phyloP scores from a whole-genome alignment of 2,797 vertebrate genomes.

The Lithobates pipiens region DNA sequence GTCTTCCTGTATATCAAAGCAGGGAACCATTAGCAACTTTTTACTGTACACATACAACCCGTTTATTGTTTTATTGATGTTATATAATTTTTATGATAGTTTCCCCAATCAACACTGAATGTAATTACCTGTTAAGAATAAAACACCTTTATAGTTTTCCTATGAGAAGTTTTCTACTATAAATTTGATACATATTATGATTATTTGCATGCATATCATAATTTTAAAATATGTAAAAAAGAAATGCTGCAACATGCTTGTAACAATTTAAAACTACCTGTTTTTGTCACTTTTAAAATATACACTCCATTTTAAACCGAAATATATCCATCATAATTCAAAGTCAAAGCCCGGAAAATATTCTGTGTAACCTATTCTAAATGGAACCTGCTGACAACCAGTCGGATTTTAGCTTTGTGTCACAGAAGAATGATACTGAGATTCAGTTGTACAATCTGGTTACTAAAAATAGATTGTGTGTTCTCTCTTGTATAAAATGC shows the following conservation, averaged over 20 bases:
- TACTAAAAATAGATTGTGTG: no score
- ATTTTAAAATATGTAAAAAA: no score
- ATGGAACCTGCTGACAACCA: background rate
- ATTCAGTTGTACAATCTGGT: no score
- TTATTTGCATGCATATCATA: background rate
- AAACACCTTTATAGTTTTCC: background rate
- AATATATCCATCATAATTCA: background rate
- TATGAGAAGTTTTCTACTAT: no score
- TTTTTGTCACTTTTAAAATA: background rate
- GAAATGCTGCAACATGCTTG: no score
- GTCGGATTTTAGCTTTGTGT: no score
- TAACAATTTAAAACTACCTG: no score
- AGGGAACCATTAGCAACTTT: background rate
- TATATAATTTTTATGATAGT: constrained; percentile 20
- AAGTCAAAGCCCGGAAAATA: background rate
- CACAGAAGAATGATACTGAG: no score
- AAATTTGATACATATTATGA: background rate
- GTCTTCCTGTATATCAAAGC: background rate
- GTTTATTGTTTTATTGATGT: background rate
- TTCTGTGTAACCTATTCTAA: background rate
- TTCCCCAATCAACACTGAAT: constrained; percentile 7
- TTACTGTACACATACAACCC: background rate
- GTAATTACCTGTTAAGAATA: background rate
- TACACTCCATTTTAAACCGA: no score
- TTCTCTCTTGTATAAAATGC: no score